phyloP scores from a whole-genome alignment of 2,113 vertebrate species.

The Mohoua ochrocephala region DNA sequence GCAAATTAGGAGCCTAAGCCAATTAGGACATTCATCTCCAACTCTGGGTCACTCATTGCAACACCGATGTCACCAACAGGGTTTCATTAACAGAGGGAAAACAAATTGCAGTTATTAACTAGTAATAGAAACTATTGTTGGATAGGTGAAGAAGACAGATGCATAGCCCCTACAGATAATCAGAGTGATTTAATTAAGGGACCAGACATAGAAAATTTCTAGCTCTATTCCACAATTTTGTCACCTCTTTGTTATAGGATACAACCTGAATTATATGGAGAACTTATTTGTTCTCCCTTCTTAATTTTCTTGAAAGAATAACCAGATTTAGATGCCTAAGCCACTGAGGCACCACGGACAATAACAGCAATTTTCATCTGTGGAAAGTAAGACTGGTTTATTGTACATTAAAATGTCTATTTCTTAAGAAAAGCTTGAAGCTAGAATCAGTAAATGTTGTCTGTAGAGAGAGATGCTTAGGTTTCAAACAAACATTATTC shows the following conservation, averaged over 20 bases:
- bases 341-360: background rate
- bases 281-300: background rate
- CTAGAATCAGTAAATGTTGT: background rate
- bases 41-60: background rate
- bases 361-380: background rate
- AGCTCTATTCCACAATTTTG: background rate
- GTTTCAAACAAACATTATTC: background rate
- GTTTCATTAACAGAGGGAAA: background rate
- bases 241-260: background rate
- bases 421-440: background rate
- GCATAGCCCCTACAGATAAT: background rate
- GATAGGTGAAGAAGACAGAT: background rate
- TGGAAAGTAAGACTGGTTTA: background rate
- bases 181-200: background rate
- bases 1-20: background rate
- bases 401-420: background rate
- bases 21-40: background rate
- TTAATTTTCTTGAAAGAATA: background rate
- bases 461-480: background rate
- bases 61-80: background rate
- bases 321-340: background rate
- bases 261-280: background rate
- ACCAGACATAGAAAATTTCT: background rate
- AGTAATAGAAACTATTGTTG: background rate
- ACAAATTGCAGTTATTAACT: background rate